phyloP scores from a whole-genome alignment of 1,140 invertebrate species.

The Notospermus geniculatus region DNA sequence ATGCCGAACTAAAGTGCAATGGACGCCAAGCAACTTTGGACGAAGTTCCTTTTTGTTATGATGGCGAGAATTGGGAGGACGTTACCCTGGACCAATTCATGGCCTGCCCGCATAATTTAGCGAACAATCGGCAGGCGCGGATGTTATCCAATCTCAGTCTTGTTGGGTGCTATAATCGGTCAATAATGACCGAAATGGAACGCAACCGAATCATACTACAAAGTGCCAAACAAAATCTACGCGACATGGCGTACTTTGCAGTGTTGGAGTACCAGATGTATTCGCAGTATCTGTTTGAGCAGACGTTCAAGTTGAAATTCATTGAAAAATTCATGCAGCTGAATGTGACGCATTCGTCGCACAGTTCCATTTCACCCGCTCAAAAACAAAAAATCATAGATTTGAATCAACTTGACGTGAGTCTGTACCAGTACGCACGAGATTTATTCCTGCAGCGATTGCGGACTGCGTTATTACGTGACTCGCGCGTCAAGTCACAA shows the following conservation, averaged over 20 bases:
- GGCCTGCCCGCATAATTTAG: constrained; percentile 86
- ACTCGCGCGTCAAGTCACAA: neutral
- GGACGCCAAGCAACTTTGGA: constrained; percentile 74
- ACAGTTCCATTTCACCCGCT: constrained; percentile 65
- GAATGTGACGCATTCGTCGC: constrained; percentile 49
- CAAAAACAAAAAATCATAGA: constrained; percentile 74
- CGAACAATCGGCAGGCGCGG: constrained; percentile 91
- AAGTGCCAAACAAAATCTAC: constrained; percentile 92
- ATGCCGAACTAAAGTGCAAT: constrained; percentile 42
- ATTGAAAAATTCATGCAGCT: constrained; percentile 36
- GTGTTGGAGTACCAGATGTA: constrained; percentile 91
- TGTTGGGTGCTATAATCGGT: constrained; percentile 92
- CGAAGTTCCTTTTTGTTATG: constrained; percentile 61
- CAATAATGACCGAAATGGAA: constrained; percentile 64
- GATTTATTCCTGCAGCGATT: constrained; percentile 84
- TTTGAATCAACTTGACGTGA: constrained; percentile 85
- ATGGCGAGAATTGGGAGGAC: constrained; percentile 60
- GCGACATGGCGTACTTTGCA: constrained; percentile 94
- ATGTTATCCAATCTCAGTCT: constrained; percentile 89
- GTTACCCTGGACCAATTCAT: constrained; percentile 82
- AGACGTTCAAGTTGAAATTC: constrained; percentile 86
- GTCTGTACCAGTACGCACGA: constrained; percentile 92
- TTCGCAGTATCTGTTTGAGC: constrained; percentile 94
- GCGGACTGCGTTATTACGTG: neutral
- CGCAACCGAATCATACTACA: constrained; percentile 80